Base-by-base conservation (phyloP, 2,888 invertebrate species). In the Cloeon dipterum region DNA sequence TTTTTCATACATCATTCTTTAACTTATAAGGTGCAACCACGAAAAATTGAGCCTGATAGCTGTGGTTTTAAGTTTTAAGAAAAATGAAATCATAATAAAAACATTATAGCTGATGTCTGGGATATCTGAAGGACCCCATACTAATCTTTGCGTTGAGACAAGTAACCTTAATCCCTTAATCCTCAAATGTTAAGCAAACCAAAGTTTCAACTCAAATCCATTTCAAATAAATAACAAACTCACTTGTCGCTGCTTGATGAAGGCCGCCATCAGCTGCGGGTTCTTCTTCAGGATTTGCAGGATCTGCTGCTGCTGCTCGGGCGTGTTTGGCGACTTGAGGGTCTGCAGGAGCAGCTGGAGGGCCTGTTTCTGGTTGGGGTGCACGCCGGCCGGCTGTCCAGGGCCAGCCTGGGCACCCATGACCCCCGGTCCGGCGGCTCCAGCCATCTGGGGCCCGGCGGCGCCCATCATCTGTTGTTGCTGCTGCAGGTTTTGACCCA, bases 251-350 rank as follows among this genome's bases (percentile, higher is more conserved):
- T 85, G 83, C 51, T 88, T 86, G 45, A 93, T 81, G 53, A 88
- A 88, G 38, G 89, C 86, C 39, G 89, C 86, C 86, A 93, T 91
- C 34, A 94, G 66, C 48, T 83, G 85, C 26, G 93, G 93, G 61
- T 91, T 88, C 44, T 81, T 77, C 58, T 89, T 89, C 43, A 93
- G 68, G 51, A 93, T 86, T 50, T 77, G 74, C 42, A 91, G 63
- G 42, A 85, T 74, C 58, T 83, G 79, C 52, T 78, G 78, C 52
- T 93, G 91, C 53, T 93, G 91, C 52, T 91, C 86, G 44, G 79
- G 81, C 35, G 83, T 78, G 47, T 77, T 77, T 37, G 91, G 89
- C 47, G 82, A 83, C 47, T 83, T 74, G 37, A 96, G 65, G 41
- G 88, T 88, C 49, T 77, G 74, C 71, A 93, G 76, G 17, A 94